Evolutionary conservation across 2,888 invertebrate species (phyloP).

Genomic region (Cephus spinipes): DNA sequence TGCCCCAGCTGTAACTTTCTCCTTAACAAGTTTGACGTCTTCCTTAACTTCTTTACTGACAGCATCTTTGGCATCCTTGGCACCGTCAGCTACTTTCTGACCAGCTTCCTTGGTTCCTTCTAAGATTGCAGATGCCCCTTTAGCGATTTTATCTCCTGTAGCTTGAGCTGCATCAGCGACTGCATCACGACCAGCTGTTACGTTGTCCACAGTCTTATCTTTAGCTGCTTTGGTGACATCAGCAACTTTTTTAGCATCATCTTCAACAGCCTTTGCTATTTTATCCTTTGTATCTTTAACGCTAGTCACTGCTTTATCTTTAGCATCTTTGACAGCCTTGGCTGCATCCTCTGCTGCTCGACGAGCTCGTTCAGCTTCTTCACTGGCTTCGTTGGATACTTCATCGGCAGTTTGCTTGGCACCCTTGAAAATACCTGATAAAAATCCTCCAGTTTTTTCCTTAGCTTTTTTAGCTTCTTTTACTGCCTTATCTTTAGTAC

Average conservation of each 20-base stretch:
- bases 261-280: constrained; percentile 23
- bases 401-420: constrained; percentile 65
- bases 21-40: constrained; percentile 25
- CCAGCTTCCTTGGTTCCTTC: constrained; percentile 66
- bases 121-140: constrained; percentile 66
- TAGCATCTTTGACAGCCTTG: constrained; percentile 20
- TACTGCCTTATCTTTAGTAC: constrained; percentile 36
- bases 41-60: constrained; percentile 28
- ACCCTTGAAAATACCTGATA: constrained; percentile 31
- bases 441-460: constrained; percentile 29
- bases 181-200: constrained; percentile 17
- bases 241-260: constrained; percentile 63
- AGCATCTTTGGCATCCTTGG: constrained; percentile 28
- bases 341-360: constrained; percentile 40
- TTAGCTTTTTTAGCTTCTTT: constrained; percentile 65
- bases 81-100: constrained; percentile 23
- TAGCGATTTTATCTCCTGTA: constrained; percentile 64
- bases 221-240: constrained; percentile 70
- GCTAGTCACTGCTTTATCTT: constrained; percentile 23
- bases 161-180: constrained; percentile 66
- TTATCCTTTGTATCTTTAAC: constrained; percentile 31
- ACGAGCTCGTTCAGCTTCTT: constrained; percentile 50
- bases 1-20: constrained; percentile 27
- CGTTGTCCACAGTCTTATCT: constrained; percentile 58
- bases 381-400: constrained; percentile 36